These are phyloP conservation scores for Gastrophysa polygoni DNA, from an alignment of 2,888 invertebrate genomes.

Conservation along the genomic window DNA sequence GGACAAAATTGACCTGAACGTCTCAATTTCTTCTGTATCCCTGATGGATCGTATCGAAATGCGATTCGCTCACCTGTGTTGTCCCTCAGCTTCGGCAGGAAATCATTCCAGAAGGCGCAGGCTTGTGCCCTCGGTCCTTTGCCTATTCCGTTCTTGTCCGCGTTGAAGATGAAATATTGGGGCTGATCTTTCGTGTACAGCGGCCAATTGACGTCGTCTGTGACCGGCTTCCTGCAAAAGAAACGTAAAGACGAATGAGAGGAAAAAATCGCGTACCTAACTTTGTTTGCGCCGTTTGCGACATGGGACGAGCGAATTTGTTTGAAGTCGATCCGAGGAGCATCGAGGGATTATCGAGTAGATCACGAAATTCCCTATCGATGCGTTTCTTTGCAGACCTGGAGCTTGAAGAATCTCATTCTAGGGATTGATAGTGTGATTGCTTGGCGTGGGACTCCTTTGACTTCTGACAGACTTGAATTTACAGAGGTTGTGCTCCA, in stretches of 20 bases:
- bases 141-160: constrained; percentile 73
- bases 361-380: background rate
- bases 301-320: background rate
- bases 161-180: constrained; percentile 88
- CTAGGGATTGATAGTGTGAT: background rate
- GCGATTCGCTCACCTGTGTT: constrained; percentile 63
- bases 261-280: background rate
- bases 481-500: no score
- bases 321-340: background rate
- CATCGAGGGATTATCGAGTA: background rate
- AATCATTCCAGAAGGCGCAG: constrained; percentile 97
- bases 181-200: constrained; percentile 84
- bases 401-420: background rate
- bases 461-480: no score
- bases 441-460: no score
- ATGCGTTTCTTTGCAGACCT: background rate
- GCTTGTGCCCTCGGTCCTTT: constrained; percentile 82
- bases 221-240: constrained; percentile 65
- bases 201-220: constrained; percentile 84
- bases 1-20: no score
- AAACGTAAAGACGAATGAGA: constrained; percentile 4
- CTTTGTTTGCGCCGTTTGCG: background rate
- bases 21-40: no score
- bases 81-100: constrained; percentile 86
- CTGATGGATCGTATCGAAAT: background rate